Percentiles rank a stretch among this genome's conserved stretches.
Evolutionary conservation across 2,113 vertebrate species (phyloP).

Genomic region (Jacana jacana): DNA sequence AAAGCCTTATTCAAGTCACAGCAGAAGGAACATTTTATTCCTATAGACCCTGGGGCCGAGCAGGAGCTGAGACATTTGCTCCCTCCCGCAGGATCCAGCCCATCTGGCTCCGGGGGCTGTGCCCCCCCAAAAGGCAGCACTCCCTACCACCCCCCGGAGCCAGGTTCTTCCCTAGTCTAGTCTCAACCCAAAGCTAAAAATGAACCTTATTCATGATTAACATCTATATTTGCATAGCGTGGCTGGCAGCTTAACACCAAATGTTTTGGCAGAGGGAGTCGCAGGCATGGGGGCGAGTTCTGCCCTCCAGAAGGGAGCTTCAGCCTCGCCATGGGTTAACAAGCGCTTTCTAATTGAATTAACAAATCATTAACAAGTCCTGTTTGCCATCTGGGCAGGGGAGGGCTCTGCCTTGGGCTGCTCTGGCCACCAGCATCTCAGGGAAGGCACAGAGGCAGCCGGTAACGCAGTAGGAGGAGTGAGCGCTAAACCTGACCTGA

Average conservation of each 20-base stretch:
- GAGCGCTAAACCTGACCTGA: background rate
- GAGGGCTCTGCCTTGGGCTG: background rate
- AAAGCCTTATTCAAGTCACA: background rate
- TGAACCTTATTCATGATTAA: slow-evolving; percentile 15
- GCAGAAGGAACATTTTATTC: slow-evolving; percentile 15
- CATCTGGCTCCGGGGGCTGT: background rate
- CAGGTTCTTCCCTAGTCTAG: background rate
- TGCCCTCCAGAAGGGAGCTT: slow-evolving; percentile 24
- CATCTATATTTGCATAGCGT: slow-evolving; percentile 32
- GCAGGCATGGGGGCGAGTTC: background rate
- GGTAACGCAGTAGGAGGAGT: background rate
- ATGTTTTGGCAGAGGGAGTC: slow-evolving; percentile 12
- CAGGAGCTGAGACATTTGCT: background rate
- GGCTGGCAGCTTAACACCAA: slow-evolving; percentile 56
- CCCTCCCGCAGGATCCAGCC: background rate
- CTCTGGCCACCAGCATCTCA: background rate
- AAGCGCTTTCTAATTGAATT: slow-evolving; percentile 36
- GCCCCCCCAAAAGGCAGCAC: background rate
- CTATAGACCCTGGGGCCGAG: background rate
- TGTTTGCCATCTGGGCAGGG: background rate
- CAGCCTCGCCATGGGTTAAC: background rate
- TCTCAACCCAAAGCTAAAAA: slow-evolving; percentile 27
- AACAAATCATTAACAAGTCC: slow-evolving; percentile 40
- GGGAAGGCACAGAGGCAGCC: background rate
- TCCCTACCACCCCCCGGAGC: background rate